phyloP scores from a whole-genome alignment of 2,113 vertebrate species.

The Lasiurus borealis region DNA sequence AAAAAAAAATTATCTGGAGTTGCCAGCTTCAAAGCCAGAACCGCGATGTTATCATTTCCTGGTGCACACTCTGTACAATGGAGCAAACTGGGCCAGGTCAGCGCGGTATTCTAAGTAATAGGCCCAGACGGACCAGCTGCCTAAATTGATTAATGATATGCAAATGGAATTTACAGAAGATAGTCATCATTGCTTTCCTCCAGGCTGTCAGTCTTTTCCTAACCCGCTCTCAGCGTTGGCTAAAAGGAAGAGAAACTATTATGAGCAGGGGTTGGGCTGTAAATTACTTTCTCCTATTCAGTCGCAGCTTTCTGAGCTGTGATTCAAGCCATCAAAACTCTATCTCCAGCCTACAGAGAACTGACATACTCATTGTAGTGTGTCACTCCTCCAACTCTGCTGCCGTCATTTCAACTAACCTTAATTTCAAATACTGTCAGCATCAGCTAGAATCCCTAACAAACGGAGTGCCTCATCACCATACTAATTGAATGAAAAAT shows the following conservation, averaged over 20 bases:
- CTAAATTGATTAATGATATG: conserved; percentile 73
- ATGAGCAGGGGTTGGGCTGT: conserved; percentile 58
- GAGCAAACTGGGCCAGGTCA: conserved; percentile 71
- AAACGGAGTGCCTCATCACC: conserved; percentile 87
- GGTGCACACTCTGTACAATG: neutral
- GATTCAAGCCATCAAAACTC: conserved; percentile 80
- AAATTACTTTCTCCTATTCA: conserved; percentile 78
- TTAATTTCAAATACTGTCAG: conserved; percentile 86
- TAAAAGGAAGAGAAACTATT: conserved; percentile 64
- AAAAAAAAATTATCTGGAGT: conserved; percentile 17
- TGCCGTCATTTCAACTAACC: conserved; percentile 84
- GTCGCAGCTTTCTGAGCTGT: conserved; percentile 77
- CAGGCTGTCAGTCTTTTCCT: conserved; percentile 56
- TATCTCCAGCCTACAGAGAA: conserved; percentile 80
- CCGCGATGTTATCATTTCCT: neutral
- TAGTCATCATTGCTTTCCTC: conserved; percentile 6
- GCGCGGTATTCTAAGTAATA: conserved; percentile 64
- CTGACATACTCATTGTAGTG: conserved; percentile 79
- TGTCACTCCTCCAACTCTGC: conserved; percentile 84
- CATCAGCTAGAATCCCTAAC: conserved; percentile 85
- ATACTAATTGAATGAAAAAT: conserved; percentile 86
- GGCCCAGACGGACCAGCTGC: conserved; percentile 63
- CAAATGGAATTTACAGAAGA: conserved; percentile 64
- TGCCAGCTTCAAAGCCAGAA: neutral
- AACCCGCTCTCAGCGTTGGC: conserved; percentile 18